Conservation (phyloP, 2,113 vertebrate species). For the Apodemus sylvaticus region DNA sequence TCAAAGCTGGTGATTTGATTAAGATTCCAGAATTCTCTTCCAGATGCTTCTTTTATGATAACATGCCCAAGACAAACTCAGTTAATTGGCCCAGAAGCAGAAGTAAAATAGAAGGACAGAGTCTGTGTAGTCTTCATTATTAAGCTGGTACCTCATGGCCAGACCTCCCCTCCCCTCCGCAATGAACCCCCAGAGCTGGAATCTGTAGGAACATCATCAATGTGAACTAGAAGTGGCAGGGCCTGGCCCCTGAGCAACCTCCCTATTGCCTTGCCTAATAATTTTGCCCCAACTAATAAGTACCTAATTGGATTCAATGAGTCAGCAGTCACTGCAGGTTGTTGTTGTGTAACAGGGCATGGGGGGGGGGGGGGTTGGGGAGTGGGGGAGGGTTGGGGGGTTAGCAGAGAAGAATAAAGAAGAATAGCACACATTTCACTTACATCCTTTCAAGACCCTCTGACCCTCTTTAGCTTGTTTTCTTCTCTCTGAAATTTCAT, state of each 20-base stretch:
- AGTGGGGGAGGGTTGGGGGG: fast-evolving
- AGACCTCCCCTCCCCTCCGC: background rate
- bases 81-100: constrained; percentile 44
- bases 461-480: constrained; percentile 19
- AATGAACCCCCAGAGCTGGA: constrained; percentile 10
- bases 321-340: background rate
- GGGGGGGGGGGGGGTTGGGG: background rate
- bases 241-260: constrained; percentile 40
- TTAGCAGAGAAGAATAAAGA: background rate
- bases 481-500: constrained; percentile 47
- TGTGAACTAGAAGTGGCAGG: constrained; percentile 51
- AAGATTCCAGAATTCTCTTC: constrained; percentile 39
- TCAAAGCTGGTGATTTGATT: background rate
- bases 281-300: constrained; percentile 33
- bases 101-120: constrained; percentile 1
- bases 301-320: constrained; percentile 24
- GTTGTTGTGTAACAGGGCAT: constrained; percentile 1
- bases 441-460: background rate
- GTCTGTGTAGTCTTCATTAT: constrained; percentile 26
- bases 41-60: constrained; percentile 35
- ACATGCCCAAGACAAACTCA: background rate
- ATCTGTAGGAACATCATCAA: background rate
- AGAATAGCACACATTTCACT: background rate
- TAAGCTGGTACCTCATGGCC: constrained; percentile 36
- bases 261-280: constrained; percentile 43